Base-by-base conservation (phyloP, 2,113 vertebrate species). In the Catharus bicknelli region DNA sequence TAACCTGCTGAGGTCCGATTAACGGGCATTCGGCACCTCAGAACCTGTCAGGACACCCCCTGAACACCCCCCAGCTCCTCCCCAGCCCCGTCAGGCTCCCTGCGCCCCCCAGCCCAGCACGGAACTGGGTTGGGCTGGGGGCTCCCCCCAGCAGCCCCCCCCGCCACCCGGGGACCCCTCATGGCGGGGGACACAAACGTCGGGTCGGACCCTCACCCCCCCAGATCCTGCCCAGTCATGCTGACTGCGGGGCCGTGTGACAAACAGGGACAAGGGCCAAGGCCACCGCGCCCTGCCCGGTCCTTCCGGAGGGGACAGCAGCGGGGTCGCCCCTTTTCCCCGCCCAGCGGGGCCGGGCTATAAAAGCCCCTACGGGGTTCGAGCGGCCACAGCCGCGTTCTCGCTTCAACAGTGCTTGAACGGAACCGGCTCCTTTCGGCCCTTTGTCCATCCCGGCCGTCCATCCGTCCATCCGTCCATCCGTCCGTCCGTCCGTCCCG, bases 321-420 rank as follows among this genome's bases (percentile, higher is more conserved):
- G 3, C 32, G 40, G 40, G 25, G 10, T 5, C 4, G 10, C 2
- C 13, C 53, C 43, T n/a, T 57, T 4, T 48, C 57, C 34, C 66
- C 57, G 72, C 83, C 83, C 73, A 29, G 29, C 30, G 16, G 4
- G 7, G 43, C 2, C 20, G 12, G 59, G 30, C 13, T 21, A 66
- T 58, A 85, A 58, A 74, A 58, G 1, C 7, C 20, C 32, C 7
- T 13, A 11, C 2, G n/a, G 48, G 53, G 4, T 11, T n/a, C 27
- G 63, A 27, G 30, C 32, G 7, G 7, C 27, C 66, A 21, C 61
- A 86, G 76, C 57, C 34, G 57, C 61, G 93, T 95, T 97, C 97
- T 98, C 98, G 98, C 98, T 98, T 98, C 98, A 98, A 98, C 98
- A 98, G 98, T 98, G 98, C 75, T 99, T 98, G 98, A 97, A 98